phyloP scores from a whole-genome alignment of 2,888 invertebrate species.

The Pheosia tremula region DNA sequence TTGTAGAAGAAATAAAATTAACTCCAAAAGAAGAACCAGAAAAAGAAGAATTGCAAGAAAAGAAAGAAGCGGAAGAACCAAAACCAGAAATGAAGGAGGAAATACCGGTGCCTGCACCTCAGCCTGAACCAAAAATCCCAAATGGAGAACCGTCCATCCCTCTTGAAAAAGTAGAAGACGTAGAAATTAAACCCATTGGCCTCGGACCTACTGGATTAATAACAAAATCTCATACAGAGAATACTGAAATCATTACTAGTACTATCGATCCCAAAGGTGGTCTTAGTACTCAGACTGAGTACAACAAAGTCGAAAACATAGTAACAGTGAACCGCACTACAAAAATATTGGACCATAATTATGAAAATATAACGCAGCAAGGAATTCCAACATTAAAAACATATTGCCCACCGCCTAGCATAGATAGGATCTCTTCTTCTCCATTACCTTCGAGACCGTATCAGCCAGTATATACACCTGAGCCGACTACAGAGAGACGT shows the following conservation, averaged over 20 bases:
- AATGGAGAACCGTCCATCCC: slow-evolving; percentile 73
- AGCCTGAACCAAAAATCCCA: slow-evolving; percentile 52
- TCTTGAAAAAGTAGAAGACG: slow-evolving; percentile 75
- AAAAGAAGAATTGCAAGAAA: slow-evolving; percentile 15
- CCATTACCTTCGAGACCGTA: slow-evolving; percentile 64
- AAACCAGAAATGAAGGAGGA: slow-evolving; percentile 36
- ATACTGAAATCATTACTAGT: slow-evolving; percentile 72
- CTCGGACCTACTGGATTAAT: slow-evolving; percentile 65
- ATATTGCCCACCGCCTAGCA: slow-evolving; percentile 69
- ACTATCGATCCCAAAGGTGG: slow-evolving; percentile 58
- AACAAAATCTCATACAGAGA: slow-evolving; percentile 68
- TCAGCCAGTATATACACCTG: slow-evolving; percentile 63
- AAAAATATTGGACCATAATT: slow-evolving; percentile 71
- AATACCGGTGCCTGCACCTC: slow-evolving; percentile 30
- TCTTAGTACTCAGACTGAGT: slow-evolving; percentile 71
- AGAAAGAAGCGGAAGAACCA: slow-evolving; percentile 17
- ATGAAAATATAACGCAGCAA: slow-evolving; percentile 65
- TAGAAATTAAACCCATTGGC: slow-evolving; percentile 78
- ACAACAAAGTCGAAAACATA: slow-evolving; percentile 75
- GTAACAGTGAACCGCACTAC: slow-evolving; percentile 76
- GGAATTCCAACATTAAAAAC: slow-evolving; percentile 69
- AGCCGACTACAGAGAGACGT: slow-evolving; percentile 66
- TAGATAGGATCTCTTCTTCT: slow-evolving; percentile 61
- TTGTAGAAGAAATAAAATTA: slow-evolving; percentile 11
- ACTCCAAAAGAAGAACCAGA: slow-evolving; percentile 11